Conservation (phyloP, 2,797 vertebrate species). For the Aselliscus stoliczkanus region DNA sequence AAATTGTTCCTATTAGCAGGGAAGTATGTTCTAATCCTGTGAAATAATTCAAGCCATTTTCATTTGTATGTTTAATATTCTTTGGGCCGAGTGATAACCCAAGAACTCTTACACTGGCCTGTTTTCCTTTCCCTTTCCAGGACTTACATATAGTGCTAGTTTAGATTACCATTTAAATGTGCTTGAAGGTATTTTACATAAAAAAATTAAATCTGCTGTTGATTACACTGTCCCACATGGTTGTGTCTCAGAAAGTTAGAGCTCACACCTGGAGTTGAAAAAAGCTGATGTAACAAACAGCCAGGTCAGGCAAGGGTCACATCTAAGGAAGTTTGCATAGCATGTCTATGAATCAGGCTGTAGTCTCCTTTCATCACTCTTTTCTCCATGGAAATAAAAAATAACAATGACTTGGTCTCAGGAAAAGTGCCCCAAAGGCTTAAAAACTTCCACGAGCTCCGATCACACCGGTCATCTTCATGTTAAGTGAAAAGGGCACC, state of each 20-base stretch:
- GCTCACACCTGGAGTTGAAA: background rate
- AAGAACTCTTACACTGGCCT: slow-evolving; percentile 41
- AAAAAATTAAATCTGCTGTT: slow-evolving; percentile 7
- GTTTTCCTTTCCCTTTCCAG: slow-evolving; percentile 54
- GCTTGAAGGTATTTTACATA: slow-evolving; percentile 37
- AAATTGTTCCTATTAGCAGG: slow-evolving; percentile 64
- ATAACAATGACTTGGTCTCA: background rate
- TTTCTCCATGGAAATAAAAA: background rate
- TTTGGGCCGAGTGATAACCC: background rate
- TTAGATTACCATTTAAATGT: slow-evolving; percentile 60
- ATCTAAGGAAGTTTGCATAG: background rate
- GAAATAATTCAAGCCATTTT: slow-evolving; percentile 56
- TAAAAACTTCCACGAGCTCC: background rate
- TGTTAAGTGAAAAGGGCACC: background rate
- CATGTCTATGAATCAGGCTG: background rate
- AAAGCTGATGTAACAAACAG: background rate
- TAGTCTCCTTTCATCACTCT: background rate
- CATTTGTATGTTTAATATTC: slow-evolving; percentile 56
- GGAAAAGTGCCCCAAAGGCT: background rate
- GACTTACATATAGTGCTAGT: slow-evolving; percentile 62
- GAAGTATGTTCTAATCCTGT: slow-evolving; percentile 46
- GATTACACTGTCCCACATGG: background rate
- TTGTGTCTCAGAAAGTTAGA: slow-evolving; percentile 29
- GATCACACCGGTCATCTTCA: background rate
- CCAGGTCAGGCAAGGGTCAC: background rate